phyloP scores from a whole-genome alignment of 1,140 invertebrate genomes.

The Phymastichus coffea region DNA sequence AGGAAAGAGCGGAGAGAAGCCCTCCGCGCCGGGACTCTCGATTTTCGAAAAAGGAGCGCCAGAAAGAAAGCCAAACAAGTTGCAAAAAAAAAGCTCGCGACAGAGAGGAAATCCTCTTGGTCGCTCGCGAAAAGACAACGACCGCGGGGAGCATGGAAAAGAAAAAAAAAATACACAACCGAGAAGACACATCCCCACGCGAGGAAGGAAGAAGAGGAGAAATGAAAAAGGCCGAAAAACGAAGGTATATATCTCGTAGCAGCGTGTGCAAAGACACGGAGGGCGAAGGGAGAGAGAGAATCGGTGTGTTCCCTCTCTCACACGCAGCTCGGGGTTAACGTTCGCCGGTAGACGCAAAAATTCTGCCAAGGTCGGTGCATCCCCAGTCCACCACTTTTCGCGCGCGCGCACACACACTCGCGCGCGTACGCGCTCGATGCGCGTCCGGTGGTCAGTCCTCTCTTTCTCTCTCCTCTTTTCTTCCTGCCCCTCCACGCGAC shows the following conservation, averaged over 20 bases:
- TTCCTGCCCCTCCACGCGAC: slow-evolving; percentile 25
- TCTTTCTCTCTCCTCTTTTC: slow-evolving; percentile 29
- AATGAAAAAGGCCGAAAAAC: slow-evolving; percentile 1
- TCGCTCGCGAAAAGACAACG: not conserved
- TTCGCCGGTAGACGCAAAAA: slow-evolving; percentile 56
- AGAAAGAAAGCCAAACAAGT: not conserved
- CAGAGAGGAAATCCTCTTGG: not conserved
- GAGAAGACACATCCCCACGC: not conserved
- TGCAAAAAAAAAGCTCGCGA: not conserved
- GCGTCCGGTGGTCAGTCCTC: slow-evolving; percentile 39
- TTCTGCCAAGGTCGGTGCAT: slow-evolving; percentile 57
- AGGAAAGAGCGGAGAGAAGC: not conserved
- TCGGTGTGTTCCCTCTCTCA: slow-evolving; percentile 22
- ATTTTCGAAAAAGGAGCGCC: slow-evolving; percentile 2
- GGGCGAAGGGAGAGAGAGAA: not conserved
- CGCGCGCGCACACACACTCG: slow-evolving; percentile 19
- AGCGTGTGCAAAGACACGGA: slow-evolving; percentile 7
- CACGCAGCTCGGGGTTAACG: slow-evolving; percentile 49
- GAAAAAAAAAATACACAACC: not conserved
- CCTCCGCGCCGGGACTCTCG: not conserved
- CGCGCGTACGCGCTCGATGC: slow-evolving; percentile 13
- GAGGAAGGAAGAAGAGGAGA: not conserved
- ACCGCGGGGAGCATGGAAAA: not conserved
- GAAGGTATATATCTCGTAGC: not conserved
- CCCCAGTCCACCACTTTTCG: too few species aligned